phyloP scores from a whole-genome alignment of 2,888 invertebrate species.

The Stegana nigrithorax region DNA sequence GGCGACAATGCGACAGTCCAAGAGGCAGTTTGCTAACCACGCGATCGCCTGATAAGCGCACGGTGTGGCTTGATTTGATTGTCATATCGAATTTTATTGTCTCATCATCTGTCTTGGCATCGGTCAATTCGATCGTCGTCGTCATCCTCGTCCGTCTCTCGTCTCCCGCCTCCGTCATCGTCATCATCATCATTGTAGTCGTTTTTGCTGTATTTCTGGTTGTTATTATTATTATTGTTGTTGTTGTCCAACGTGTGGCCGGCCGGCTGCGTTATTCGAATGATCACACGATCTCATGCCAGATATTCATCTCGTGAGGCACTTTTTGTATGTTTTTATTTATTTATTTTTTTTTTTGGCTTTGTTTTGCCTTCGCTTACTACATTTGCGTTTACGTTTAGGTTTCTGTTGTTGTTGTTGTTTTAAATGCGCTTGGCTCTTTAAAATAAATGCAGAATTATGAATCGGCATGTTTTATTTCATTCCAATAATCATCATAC shows the following conservation, averaged over 20 bases:
- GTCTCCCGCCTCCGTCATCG: too few relatives aligned
- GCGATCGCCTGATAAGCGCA: background rate
- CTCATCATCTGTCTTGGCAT: conserved; percentile 33
- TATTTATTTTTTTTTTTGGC: conserved; percentile 27
- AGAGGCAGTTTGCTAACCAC: too few relatives aligned
- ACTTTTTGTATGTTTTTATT: conserved; percentile 3
- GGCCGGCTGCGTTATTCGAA: background rate
- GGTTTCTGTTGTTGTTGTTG: conserved; percentile 9
- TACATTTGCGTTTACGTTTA: conserved; percentile 18
- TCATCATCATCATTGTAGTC: too few relatives aligned
- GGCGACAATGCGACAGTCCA: too few relatives aligned
- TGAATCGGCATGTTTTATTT: conserved; percentile 60
- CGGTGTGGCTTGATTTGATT: conserved; percentile 25
- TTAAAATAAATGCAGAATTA: conserved; percentile 54
- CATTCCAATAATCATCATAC: background rate
- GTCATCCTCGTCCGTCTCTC: too few relatives aligned
- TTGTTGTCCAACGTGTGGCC: too few relatives aligned
- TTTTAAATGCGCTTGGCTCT: conserved; percentile 42
- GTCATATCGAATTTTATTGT: conserved; percentile 33
- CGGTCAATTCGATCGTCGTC: background rate
- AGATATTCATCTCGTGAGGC: background rate
- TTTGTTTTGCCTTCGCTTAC: conserved; percentile 13
- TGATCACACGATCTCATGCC: background rate
- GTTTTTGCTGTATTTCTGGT: too few relatives aligned
- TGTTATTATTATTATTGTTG: too few relatives aligned